These are phyloP conservation scores for Tragelaphus eurycerus DNA, from an alignment of 2,797 vertebrate genomes.

Conservation along the genomic window DNA sequence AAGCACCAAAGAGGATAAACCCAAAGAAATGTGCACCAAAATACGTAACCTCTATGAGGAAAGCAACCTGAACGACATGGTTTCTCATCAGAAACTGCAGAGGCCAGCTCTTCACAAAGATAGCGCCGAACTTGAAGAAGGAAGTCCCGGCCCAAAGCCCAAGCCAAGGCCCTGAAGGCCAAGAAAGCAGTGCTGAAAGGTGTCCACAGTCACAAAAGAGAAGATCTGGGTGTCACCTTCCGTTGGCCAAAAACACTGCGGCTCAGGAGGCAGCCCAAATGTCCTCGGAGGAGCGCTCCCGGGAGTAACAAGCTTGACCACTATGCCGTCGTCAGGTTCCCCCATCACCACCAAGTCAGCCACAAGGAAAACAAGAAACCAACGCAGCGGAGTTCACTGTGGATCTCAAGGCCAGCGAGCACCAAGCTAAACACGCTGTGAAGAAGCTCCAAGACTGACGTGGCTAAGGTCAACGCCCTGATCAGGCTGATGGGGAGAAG, in stretches of 20 bases:
- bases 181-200: not conserved
- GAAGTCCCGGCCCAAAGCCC: not conserved
- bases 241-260: not conserved
- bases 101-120: not conserved
- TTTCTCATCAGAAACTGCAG: not conserved
- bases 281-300: fast-evolving
- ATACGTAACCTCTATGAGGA: not conserved
- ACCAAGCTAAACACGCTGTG: not conserved
- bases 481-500: not conserved
- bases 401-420: not conserved
- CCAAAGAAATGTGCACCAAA: not conserved
- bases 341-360: not conserved
- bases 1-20: not conserved
- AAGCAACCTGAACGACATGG: not conserved
- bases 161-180: not conserved
- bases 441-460: not conserved
- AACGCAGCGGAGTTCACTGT: fast-evolving
- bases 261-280: not conserved
- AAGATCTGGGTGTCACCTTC: not conserved
- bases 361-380: not conserved
- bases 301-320: not conserved
- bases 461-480: not conserved
- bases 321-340: fast-evolving
- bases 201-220: not conserved
- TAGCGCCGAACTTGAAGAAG: not conserved